phyloP scores from a whole-genome alignment of 2,113 vertebrate species.

The Ptilorrhoa leucosticta region DNA sequence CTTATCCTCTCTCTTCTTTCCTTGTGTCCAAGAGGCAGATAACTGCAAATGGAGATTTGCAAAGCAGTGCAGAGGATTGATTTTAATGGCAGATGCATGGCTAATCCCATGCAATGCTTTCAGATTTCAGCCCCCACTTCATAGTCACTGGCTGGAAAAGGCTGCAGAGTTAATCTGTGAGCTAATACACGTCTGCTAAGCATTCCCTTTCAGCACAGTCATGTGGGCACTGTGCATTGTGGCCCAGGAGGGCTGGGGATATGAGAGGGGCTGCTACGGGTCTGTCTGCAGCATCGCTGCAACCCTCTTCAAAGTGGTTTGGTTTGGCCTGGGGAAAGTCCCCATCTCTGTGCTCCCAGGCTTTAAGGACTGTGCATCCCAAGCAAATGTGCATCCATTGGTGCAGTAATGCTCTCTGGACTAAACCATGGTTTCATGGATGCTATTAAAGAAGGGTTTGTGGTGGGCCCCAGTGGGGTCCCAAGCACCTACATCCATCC shows the following conservation, averaged over 20 bases:
- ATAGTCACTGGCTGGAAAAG: not conserved
- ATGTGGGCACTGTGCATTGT: not conserved
- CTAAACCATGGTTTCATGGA: fast-evolving
- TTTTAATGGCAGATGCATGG: not conserved
- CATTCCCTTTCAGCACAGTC: not conserved
- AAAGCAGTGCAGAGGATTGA: not conserved
- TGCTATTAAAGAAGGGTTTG: not conserved
- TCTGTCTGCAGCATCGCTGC: not conserved
- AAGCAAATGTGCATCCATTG: fast-evolving
- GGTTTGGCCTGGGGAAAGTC: not conserved
- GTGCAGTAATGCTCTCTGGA: not conserved
- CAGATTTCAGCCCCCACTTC: not conserved
- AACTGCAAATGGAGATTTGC: not conserved
- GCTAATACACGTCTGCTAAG: not conserved
- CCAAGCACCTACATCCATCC: not conserved
- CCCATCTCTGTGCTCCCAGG: not conserved
- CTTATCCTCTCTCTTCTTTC: not conserved
- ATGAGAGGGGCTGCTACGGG: not conserved
- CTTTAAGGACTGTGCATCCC: not conserved
- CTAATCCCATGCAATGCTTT: not conserved
- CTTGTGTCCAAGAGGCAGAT: not conserved
- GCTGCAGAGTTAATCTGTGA: not conserved
- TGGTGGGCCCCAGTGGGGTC: fast-evolving
- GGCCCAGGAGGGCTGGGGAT: not conserved
- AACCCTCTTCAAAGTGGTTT: not conserved